A percentile compares a stretch with the other conserved stretches of the same genome.
phyloP scores from a whole-genome alignment of 2,888 invertebrate genomes.

The Heliconius erato region DNA sequence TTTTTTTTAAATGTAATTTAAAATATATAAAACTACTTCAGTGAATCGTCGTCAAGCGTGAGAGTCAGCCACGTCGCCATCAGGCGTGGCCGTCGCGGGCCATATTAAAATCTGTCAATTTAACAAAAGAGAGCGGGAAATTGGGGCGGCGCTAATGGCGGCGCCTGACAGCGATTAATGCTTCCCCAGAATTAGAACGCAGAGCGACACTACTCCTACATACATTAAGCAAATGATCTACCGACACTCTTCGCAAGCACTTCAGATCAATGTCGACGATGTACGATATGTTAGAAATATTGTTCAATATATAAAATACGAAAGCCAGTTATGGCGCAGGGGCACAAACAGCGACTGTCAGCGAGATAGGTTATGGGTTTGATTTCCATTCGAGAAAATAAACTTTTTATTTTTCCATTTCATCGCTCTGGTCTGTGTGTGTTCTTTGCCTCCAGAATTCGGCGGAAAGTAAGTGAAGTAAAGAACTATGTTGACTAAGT shows the following conservation, averaged over 20 bases:
- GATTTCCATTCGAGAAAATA: too few species aligned
- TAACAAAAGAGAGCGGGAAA: slow-evolving; percentile 50
- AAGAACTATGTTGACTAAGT: too few species aligned
- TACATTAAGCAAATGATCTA: slow-evolving; percentile 50
- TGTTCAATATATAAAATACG: not conserved
- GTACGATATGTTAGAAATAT: not conserved
- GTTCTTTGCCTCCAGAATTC: too few species aligned
- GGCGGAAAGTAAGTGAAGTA: too few species aligned
- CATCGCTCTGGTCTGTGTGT: too few species aligned
- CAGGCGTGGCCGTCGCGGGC: slow-evolving; percentile 38
- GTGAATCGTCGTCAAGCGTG: not conserved
- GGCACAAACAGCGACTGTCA: too few species aligned
- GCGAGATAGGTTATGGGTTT: too few species aligned
- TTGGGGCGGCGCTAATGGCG: slow-evolving; percentile 52
- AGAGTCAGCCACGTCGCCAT: slow-evolving; percentile 32
- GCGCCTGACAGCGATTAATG: slow-evolving; percentile 49
- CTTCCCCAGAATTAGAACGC: slow-evolving; percentile 41
- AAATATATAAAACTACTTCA: not conserved
- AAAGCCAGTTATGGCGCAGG: too few species aligned
- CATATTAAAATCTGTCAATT: slow-evolving; percentile 53
- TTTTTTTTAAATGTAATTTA: slow-evolving; percentile 1
- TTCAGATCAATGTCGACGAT: slow-evolving; percentile 21
- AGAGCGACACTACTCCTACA: slow-evolving; percentile 31
- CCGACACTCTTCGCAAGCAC: slow-evolving; percentile 33
- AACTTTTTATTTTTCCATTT: too few species aligned